A percentile compares a stretch with the other conserved stretches of the same genome.
Conservation (phyloP, 2,797 vertebrate species). For the Trichosurus vulpecula region DNA sequence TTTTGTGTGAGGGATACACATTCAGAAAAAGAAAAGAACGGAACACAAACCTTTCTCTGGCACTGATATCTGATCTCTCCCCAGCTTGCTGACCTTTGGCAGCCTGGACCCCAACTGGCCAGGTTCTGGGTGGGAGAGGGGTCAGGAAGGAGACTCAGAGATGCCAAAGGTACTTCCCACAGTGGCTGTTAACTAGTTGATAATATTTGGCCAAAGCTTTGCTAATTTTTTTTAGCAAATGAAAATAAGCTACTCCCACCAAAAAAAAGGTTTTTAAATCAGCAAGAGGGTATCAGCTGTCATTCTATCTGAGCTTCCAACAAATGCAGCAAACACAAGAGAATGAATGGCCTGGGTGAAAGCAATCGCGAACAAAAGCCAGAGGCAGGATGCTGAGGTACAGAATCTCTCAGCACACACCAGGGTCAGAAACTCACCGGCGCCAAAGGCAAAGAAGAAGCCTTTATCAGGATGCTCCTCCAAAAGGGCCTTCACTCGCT, state of each 20-base stretch:
- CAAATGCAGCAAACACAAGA: not conserved
- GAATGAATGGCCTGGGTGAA: not conserved
- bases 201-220: not conserved
- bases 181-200: not conserved
- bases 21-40: not conserved
- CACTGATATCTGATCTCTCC: not conserved
- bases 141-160: not conserved
- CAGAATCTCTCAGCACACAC: not conserved
- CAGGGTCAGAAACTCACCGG: constrained; percentile 85
- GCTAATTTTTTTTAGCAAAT: not conserved
- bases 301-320: not conserved
- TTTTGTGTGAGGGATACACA: not conserved
- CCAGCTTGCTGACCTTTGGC: not conserved
- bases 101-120: not conserved
- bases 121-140: not conserved
- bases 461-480: constrained; percentile 91
- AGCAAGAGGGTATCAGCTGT: not conserved
- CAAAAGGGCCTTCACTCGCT: constrained; percentile 88
- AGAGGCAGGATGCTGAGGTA: not conserved
- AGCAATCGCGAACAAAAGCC: not conserved
- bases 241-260: not conserved
- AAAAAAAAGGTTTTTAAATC: not conserved
- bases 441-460: constrained; percentile 96
- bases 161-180: not conserved
- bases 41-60: not conserved